Conservation (phyloP, 2,797 vertebrate genomes). For the Catamblyrhynchus diadema region DNA sequence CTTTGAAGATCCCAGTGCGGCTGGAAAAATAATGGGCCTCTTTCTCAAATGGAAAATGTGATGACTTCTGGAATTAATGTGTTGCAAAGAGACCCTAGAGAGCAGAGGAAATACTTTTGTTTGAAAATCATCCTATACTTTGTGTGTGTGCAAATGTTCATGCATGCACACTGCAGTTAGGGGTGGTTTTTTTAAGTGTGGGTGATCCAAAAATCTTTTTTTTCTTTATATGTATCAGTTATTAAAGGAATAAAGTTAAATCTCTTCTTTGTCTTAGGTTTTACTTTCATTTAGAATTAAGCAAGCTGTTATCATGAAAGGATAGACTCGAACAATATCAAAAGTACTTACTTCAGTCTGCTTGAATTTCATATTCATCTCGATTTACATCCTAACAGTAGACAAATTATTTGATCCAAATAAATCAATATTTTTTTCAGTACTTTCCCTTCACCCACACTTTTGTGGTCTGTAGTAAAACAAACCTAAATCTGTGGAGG, state of each 20-base stretch:
- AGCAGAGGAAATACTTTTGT: neutral
- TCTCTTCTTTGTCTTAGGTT: neutral
- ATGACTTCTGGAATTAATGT: conserved; percentile 19
- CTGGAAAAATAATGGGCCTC: conserved; percentile 9
- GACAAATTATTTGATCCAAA: neutral
- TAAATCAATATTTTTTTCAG: neutral
- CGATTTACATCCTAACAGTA: neutral
- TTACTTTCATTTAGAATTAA: neutral
- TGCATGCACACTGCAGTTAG: neutral
- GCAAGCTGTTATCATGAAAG: neutral
- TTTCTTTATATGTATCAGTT: neutral
- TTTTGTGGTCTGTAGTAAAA: neutral
- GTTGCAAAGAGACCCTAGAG: neutral
- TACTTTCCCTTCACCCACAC: neutral
- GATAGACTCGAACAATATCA: neutral
- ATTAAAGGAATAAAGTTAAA: neutral
- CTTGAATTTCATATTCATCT: neutral
- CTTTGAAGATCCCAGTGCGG: neutral
- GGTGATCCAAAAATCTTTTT: neutral
- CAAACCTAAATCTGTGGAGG: neutral
- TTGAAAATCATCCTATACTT: neutral
- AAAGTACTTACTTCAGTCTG: neutral
- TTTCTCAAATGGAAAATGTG: conserved; percentile 42
- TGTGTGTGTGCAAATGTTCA: neutral
- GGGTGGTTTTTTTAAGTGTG: fast-evolving